These are phyloP conservation scores for Anas platyrhynchos DNA, from an alignment of 2,113 vertebrate species.

Conservation along the genomic window DNA sequence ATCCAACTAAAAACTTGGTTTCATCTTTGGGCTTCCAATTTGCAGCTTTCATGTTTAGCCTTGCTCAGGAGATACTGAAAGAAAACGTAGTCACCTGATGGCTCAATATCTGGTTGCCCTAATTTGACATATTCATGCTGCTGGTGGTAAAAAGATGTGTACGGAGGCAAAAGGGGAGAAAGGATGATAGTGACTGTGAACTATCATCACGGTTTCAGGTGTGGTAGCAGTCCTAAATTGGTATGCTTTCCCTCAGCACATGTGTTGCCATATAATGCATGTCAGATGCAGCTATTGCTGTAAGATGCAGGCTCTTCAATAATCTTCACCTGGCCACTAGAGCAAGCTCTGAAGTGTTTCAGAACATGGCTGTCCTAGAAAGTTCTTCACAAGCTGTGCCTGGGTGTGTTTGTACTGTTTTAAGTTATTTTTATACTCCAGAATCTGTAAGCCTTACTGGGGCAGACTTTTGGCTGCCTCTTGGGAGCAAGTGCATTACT, in stretches of 20 bases:
- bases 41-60: not conserved
- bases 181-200: not conserved
- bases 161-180: not conserved
- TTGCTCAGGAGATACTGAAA: not conserved
- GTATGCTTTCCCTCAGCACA: not conserved
- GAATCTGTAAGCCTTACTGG: conserved; percentile 8
- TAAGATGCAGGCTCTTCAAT: not conserved
- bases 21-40: not conserved
- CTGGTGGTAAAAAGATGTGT: not conserved
- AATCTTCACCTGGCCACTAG: not conserved
- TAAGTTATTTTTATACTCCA: conserved; percentile 8
- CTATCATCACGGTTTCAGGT: not conserved
- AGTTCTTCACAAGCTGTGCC: not conserved
- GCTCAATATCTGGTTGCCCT: not conserved
- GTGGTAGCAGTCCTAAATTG: not conserved
- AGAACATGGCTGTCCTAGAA: not conserved
- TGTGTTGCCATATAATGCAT: not conserved
- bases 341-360: not conserved
- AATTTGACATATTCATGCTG: not conserved
- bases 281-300: not conserved
- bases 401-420: not conserved
- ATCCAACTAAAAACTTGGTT: not conserved
- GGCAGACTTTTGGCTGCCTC: conserved; percentile 23
- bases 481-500: conserved; percentile 1
- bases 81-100: not conserved